Evolutionary conservation across 2,113 vertebrate genomes (phyloP).

Genomic region (Agelaius tricolor): DNA sequence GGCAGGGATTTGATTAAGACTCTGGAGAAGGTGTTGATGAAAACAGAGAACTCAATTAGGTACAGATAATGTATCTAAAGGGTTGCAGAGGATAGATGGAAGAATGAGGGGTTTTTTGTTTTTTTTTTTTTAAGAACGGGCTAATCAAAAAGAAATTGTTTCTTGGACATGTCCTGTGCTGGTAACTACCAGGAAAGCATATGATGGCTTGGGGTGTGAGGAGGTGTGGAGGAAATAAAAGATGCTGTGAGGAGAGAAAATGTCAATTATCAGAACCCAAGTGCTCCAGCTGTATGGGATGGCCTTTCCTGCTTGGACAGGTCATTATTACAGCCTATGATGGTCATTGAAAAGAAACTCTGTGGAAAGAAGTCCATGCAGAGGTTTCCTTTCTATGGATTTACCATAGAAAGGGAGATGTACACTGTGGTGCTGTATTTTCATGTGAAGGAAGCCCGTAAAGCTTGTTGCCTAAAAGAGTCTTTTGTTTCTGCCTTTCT

Average conservation of each 20-base stretch:
- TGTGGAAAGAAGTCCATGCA: neutral
- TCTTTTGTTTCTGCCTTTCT: constrained; percentile 20
- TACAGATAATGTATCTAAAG: neutral
- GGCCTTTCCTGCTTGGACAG: neutral
- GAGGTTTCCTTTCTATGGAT: neutral
- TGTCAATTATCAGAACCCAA: neutral
- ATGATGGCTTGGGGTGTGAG: neutral
- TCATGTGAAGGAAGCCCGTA: neutral
- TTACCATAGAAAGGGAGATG: neutral
- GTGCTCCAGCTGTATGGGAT: neutral
- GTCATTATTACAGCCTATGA: neutral
- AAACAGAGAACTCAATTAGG: neutral
- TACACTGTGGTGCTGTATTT: neutral
- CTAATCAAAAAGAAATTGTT: neutral
- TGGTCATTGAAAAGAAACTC: neutral
- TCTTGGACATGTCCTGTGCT: neutral
- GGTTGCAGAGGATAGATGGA: neutral
- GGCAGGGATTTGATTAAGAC: neutral
- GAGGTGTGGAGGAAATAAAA: neutral
- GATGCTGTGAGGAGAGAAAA: neutral
- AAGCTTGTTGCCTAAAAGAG: neutral
- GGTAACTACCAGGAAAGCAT: neutral
- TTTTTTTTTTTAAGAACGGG: neutral
- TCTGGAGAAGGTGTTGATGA: neutral
- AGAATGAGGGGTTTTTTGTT: neutral